Evolutionary conservation across 1,140 invertebrate genomes (phyloP), one percentile per base, ranked within the genome.

Genomic region (Micrasema minimum): DNA sequence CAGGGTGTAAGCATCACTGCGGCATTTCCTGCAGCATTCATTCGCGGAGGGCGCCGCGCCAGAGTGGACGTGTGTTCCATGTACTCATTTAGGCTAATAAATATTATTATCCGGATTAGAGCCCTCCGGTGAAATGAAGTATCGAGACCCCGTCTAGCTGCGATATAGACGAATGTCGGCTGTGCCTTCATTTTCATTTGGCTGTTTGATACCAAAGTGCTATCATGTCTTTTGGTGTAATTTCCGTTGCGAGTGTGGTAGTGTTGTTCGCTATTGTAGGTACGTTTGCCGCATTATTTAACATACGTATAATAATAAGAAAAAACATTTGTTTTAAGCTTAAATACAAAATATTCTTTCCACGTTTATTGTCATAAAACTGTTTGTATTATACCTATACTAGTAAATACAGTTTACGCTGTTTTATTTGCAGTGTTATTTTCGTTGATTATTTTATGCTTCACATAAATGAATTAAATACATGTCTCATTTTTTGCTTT

Each of bases 151-250:
- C 22, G 53, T 45, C 12, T 12, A 37, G 16, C 23, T 35, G 53
- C 31, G 11, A 37, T 16, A 37, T 31, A 57, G 23, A 31, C 31
- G 50, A 22, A 38, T 14, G 50, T 41, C 11, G 50, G 50, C 53
- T 43, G 65, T 67, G 65, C 65, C 65, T 67, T 67, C 51, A 35
- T 67, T 55, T 55, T 41, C 48, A 37, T 51, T 51, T 55, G 35
- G 31, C 50, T 38, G 45, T 35, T 12, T 3, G 62, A n/a, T 14
- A 50, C 20, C 26, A 14, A 53, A 12, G 50, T 37, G 48, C 46
- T 53, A 53, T 18, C 10, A 67, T 67, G 65, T 48, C 46, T 45
- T 55, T 67, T 41, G 50, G 65, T 53, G 18, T 41, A 38, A 11
- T 66, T 35, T 50, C 62, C 2, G 12, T 67, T 26, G 65, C 65